A percentile compares a stretch with the other conserved stretches of the same genome.
These are phyloP conservation scores for Anhinga anhinga DNA, from an alignment of 2,113 vertebrate genomes.

Conservation along the genomic window DNA sequence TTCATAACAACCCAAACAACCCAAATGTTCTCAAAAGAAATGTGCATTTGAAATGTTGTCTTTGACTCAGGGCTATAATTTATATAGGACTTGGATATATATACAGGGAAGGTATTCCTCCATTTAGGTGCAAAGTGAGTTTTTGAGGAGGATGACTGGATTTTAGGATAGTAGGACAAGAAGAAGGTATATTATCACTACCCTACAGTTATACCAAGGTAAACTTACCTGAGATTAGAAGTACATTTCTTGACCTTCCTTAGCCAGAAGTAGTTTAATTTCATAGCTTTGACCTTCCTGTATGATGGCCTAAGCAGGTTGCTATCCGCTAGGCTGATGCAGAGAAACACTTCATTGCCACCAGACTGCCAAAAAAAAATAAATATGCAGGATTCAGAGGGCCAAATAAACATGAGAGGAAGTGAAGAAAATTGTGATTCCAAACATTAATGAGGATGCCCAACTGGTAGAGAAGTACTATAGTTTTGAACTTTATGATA, in stretches of 20 bases:
- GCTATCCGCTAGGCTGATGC: not conserved
- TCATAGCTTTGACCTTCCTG: not conserved
- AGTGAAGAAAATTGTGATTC: not conserved
- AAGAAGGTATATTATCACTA: accelerated
- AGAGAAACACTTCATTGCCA: not conserved
- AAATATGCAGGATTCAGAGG: not conserved
- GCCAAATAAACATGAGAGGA: not conserved
- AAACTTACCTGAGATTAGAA: not conserved
- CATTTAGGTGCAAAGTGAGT: not conserved
- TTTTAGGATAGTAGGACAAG: not conserved
- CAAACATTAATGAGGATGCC: not conserved
- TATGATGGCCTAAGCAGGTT: not conserved
- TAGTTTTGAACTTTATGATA: not conserved
- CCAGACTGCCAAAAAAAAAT: not conserved
- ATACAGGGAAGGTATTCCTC: not conserved
- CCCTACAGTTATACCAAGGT: not conserved
- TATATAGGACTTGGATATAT: not conserved
- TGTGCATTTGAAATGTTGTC: not conserved
- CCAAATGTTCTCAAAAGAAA: not conserved
- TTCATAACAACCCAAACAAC: not conserved
- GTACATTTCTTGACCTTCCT: not conserved
- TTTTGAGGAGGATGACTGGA: not conserved
- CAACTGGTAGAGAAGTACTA: not conserved
- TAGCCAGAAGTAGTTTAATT: not conserved
- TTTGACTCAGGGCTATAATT: not conserved